phyloP scores from a whole-genome alignment of 2,797 vertebrate species.

The Micropoecilia bifurca region DNA sequence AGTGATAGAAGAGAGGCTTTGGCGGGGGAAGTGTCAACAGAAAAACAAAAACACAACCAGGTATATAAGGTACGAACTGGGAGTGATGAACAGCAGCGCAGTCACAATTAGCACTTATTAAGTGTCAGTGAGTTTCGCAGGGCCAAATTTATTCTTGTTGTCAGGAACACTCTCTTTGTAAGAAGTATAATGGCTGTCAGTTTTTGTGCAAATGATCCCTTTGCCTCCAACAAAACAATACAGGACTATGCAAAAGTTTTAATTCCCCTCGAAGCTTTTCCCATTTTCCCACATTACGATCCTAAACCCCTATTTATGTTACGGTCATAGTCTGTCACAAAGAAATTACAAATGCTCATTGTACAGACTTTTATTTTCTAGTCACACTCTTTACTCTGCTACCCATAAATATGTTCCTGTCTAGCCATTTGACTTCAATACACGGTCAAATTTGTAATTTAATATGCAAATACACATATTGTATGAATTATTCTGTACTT shows the following conservation, averaged over 20 bases:
- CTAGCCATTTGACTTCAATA: neutral
- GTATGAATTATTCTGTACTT: neutral
- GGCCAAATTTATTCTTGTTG: conserved; percentile 48
- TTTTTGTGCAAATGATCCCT: neutral
- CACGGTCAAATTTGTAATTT: neutral
- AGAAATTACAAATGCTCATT: neutral
- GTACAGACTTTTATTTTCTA: neutral
- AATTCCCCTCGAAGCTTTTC: neutral
- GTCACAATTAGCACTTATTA: conserved; percentile 51
- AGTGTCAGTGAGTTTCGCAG: conserved; percentile 46
- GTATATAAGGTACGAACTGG: conserved; percentile 16
- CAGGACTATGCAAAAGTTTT: neutral
- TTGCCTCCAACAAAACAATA: neutral
- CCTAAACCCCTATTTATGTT: neutral
- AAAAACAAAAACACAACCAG: conserved; percentile 22
- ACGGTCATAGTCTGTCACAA: neutral
- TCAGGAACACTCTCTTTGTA: conserved; percentile 39
- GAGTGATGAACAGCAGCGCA: conserved; percentile 25
- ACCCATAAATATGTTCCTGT: neutral
- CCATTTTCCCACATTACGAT: neutral
- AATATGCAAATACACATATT: neutral
- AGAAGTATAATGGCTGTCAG: neutral
- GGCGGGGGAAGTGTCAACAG: neutral
- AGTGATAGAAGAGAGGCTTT: conserved; percentile 16
- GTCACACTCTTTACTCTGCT: neutral